A percentile compares a stretch with the other conserved stretches of the same genome.
Conservation (phyloP, 2,113 vertebrate genomes). For the Raja brachyura region DNA sequence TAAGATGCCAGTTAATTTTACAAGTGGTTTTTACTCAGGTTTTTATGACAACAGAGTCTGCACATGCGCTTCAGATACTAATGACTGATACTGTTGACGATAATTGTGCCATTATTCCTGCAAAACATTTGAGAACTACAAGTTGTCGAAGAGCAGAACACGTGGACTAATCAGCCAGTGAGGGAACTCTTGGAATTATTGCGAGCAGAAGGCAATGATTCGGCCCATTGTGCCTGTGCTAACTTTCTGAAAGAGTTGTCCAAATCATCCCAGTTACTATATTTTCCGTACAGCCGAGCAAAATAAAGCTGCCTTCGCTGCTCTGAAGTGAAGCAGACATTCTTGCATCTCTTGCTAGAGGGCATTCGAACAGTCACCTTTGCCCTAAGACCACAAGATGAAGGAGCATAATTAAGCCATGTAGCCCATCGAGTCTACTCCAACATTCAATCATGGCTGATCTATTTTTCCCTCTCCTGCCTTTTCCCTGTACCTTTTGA, state of each 20-base stretch:
- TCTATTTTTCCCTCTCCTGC: no score
- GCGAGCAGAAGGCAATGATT: background rate
- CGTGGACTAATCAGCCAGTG: background rate
- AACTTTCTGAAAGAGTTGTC: background rate
- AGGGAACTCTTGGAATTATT: background rate
- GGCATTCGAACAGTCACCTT: no score
- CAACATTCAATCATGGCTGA: no score
- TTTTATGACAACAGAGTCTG: background rate
- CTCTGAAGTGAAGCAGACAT: no score
- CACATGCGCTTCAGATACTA: background rate
- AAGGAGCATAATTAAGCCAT: no score
- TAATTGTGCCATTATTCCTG: background rate
- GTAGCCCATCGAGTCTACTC: no score
- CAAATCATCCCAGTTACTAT: background rate
- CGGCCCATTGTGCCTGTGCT: background rate
- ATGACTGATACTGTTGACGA: background rate
- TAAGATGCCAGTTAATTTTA: constrained; percentile 9
- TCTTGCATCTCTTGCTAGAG: no score
- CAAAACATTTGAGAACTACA: background rate
- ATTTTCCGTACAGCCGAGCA: background rate
- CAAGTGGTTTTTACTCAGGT: background rate
- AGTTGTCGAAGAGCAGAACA: background rate
- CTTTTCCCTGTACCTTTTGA: no score
- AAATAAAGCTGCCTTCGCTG: no score
- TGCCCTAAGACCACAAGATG: no score